phyloP scores from a whole-genome alignment of 2,888 invertebrate genomes.

The Ganaspis brasiliensis region DNA sequence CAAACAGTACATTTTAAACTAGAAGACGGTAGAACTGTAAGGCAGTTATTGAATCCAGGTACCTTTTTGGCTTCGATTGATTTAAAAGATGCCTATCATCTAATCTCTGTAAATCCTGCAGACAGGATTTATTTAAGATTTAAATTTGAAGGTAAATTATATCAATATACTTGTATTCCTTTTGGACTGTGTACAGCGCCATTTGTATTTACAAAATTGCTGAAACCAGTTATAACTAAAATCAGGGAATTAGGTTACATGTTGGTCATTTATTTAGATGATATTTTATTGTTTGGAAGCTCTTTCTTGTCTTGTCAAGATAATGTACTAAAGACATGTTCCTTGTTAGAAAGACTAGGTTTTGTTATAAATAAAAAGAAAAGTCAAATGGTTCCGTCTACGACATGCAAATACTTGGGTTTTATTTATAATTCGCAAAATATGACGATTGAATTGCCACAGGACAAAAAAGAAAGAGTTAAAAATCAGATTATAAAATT shows the following conservation, averaged over 20 bases:
- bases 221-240: not conserved
- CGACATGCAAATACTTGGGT: not conserved
- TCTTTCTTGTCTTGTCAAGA: not conserved
- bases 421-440: slow-evolving; percentile 4
- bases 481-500: not conserved
- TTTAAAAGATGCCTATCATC: not conserved
- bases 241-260: not conserved
- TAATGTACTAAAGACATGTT: not conserved
- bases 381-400: not conserved
- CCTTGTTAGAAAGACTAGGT: not conserved
- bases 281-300: not conserved
- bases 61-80: not conserved
- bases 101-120: slow-evolving; percentile 1
- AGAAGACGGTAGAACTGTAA: not conserved
- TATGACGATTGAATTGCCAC: not conserved
- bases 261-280: not conserved
- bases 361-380: slow-evolving; percentile 1
- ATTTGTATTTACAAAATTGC: not conserved
- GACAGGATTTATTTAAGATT: not conserved
- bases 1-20: not conserved
- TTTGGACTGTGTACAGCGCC: not conserved
- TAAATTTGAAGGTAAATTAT: not conserved
- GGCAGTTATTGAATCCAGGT: not conserved
- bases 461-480: not conserved
- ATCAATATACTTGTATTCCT: not conserved